Evolutionary conservation across 2,797 vertebrate genomes (phyloP), one percentile per base, ranked within the genome.

Genomic region (Pangasius sanitwongsei): DNA sequence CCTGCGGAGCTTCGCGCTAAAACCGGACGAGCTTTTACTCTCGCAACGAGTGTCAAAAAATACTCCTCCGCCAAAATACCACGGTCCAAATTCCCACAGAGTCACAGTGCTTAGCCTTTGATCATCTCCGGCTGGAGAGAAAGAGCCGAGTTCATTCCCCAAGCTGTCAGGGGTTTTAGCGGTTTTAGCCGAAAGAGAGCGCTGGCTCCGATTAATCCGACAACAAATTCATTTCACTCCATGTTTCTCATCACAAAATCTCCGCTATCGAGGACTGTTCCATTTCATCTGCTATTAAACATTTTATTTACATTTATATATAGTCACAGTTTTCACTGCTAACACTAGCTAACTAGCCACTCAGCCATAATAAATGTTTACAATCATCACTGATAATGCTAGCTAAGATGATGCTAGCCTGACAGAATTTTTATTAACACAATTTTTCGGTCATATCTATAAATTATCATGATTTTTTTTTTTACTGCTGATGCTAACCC

Each of bases 101-200:
- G 55, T 69, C n/a, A 13, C 74, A 77, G 67, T 50, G 67, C 59
- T 90, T 88, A 88, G 69, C 81, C 89, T 81, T 59, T 90, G 81
- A 80, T 84, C 90, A 50, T 63, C 80, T 85, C 55, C 80, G 81
- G 82, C 74, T 81, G 72, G 65, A 75, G 69, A 85, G 63, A 80
- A 70, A 88, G 85, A 59, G 53, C 74, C 15, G 78, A 87, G 80
- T 87, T 89, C 37, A 57, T 80, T 88, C 85, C 48, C 59, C 87
- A 85, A 86, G 63, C 88, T 91, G 87, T 86, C 89, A 87, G 63
- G 78, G 80, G 63, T 61, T 87, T 87, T 81, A 25, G 70, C 61
- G 16, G 41, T 84, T 67, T 84, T 69, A 84, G 63, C 63, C 25
- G 23, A 61, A 61, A 61, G 23, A 61, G 55, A 63, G 5, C 34